A percentile compares a stretch with the other conserved stretches of the same genome.
These are phyloP conservation scores for honey bee (Apis mellifera) DNA, from an alignment of 1,140 invertebrate species.

Conservation along the genomic window Amel_HAv3.1 CM009934.2:7725001-7725500, in stretches of 20 bases:
- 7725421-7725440: too few relatives aligned
- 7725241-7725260: too few relatives aligned
- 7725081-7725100: neutral
- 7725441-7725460: neutral
- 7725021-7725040: neutral
- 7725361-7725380: neutral
- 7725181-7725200: too few relatives aligned
- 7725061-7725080: neutral
- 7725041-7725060: neutral
- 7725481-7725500: conserved; percentile 27
- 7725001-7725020: neutral
- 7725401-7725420: neutral
- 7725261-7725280: too few relatives aligned
- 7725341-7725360: too few relatives aligned
- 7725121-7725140: neutral
- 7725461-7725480: conserved; percentile 11
- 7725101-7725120: neutral
- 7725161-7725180: too few relatives aligned
- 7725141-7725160: neutral
- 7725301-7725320: too few relatives aligned
- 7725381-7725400: neutral
- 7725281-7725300: too few relatives aligned
- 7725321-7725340: too few relatives aligned
- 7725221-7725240: too few relatives aligned
- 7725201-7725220: too few relatives aligned